Percentiles rank a stretch among this genome's conserved stretches.
Conservation (phyloP, 1,140 invertebrate species). For the Habropoda laboriosa region DNA sequence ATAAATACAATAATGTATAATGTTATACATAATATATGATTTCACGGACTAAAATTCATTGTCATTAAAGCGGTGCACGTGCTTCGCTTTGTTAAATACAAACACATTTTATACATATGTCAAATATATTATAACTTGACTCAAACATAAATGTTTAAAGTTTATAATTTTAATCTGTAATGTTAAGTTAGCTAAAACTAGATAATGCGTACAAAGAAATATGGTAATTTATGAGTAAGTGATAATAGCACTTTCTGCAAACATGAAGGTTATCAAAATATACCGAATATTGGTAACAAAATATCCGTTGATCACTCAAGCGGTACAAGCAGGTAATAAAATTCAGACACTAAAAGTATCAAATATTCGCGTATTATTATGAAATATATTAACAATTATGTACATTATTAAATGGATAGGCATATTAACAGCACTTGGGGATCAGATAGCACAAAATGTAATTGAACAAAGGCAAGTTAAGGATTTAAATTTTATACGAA, state of each 20-base stretch:
- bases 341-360: constrained; percentile 1
- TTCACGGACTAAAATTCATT: neutral
- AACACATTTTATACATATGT: neutral
- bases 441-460: constrained; percentile 83
- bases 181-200: no score
- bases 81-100: neutral
- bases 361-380: constrained; percentile 9
- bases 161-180: no score
- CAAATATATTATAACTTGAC: neutral
- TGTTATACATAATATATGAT: neutral
- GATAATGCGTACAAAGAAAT: neutral
- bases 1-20: neutral
- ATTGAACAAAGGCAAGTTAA: constrained; percentile 80
- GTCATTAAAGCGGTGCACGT: neutral
- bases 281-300: constrained; percentile 69
- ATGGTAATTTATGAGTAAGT: neutral
- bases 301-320: constrained; percentile 74
- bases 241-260: constrained; percentile 47
- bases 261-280: constrained; percentile 69
- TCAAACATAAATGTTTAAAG: neutral
- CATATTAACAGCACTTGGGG: constrained; percentile 83
- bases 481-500: constrained; percentile 79
- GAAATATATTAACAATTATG: constrained; percentile 2
- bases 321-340: constrained; percentile 76
- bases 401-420: constrained; percentile 73